phyloP scores from a whole-genome alignment of 2,888 invertebrate genomes.

The Prenolepis imparis region DNA sequence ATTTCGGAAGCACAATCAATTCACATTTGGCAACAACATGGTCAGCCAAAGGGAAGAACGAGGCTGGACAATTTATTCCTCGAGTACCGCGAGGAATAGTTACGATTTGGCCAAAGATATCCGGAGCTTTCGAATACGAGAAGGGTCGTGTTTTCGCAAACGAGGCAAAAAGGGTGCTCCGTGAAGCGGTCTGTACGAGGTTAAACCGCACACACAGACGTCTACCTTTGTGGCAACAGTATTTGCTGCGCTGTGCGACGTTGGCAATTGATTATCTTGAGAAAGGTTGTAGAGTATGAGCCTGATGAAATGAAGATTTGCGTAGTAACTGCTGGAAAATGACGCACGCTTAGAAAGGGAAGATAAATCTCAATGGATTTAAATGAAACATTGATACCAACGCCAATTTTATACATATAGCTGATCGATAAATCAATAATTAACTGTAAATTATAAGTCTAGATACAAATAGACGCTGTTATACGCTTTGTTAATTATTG shows the following conservation, averaged over 20 bases:
- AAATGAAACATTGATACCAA: background rate
- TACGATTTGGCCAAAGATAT: conserved; percentile 63
- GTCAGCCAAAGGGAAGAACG: conserved; percentile 45
- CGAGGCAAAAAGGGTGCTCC: conserved; percentile 64
- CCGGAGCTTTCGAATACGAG: conserved; percentile 47
- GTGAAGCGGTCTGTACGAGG: conserved; percentile 40
- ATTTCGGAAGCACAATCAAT: conserved; percentile 61
- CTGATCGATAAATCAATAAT: background rate
- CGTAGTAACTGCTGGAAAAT: background rate
- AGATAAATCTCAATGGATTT: background rate
- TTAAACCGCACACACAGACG: conserved; percentile 28
- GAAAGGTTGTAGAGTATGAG: background rate
- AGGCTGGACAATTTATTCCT: conserved; percentile 72
- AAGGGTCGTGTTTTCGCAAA: conserved; percentile 62
- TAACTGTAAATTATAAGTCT: background rate
- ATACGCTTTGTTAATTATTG: background rate
- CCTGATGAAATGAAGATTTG: background rate
- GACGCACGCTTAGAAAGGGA: background rate
- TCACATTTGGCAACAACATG: conserved; percentile 63
- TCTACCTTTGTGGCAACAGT: background rate
- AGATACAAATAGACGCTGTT: background rate
- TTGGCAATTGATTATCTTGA: conserved; percentile 31
- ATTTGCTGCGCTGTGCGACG: conserved; percentile 16
- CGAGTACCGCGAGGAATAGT: conserved; percentile 63
- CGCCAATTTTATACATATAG: background rate